Evolutionary conservation across 2,888 invertebrate genomes (phyloP).

Genomic region (Conistra vaccinii): DNA sequence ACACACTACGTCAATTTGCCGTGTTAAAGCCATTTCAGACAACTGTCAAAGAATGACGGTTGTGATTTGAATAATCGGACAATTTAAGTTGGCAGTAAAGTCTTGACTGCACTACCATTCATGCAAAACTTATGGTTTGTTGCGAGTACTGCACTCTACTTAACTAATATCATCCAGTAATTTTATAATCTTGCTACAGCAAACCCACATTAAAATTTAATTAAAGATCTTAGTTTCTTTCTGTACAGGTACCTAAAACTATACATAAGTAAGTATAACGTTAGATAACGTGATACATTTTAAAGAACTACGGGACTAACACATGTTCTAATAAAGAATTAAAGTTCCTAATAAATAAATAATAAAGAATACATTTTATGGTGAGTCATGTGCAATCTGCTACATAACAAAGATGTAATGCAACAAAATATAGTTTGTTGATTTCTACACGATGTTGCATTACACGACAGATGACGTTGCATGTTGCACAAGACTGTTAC

Average conservation of each 20-base stretch:
- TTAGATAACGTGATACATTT: slow-evolving; percentile 20
- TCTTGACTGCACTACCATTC: background rate
- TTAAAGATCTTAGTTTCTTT: slow-evolving; percentile 40
- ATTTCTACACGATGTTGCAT: background rate
- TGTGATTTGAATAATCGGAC: background rate
- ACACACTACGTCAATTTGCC: background rate
- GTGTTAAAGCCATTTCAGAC: background rate
- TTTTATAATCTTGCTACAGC: background rate
- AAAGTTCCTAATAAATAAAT: background rate
- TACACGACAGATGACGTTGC: slow-evolving; percentile 10
- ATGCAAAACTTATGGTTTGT: background rate
- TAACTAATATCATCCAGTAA: background rate
- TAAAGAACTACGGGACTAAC: slow-evolving; percentile 6
- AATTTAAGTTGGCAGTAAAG: background rate
- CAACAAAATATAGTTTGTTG: background rate
- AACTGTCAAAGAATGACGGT: background rate
- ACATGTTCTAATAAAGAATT: background rate
- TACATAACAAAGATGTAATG: background rate
- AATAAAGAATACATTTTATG: background rate
- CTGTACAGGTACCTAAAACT: slow-evolving; percentile 24
- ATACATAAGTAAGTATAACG: slow-evolving; percentile 16
- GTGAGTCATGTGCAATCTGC: slow-evolving; percentile 8
- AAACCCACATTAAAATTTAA: slow-evolving; percentile 2
- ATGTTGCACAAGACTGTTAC: slow-evolving; percentile 22
- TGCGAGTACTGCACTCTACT: background rate